These are phyloP conservation scores for Cavia aperea DNA, from an alignment of 2,113 vertebrate genomes.

Conservation along the genomic window DNA sequence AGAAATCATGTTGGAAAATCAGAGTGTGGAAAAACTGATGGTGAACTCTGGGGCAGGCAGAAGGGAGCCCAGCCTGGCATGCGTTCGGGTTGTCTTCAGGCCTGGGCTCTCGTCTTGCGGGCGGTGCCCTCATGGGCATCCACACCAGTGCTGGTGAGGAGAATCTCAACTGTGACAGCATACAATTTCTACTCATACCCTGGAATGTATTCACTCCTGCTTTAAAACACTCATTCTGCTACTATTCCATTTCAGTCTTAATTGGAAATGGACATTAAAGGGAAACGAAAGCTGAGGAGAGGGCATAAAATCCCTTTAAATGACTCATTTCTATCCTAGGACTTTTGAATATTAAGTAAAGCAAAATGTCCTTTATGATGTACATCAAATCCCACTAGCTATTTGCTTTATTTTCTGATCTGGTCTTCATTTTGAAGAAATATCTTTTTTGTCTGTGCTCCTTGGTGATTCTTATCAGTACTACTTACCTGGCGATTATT, in stretches of 20 bases:
- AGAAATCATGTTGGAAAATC: not conserved
- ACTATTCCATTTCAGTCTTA: not conserved
- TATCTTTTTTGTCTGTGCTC: not conserved
- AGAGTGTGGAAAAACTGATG: not conserved
- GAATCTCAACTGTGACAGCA: not conserved
- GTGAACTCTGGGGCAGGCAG: not conserved
- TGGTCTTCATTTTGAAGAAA: not conserved
- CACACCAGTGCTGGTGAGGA: not conserved
- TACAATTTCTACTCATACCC: not conserved
- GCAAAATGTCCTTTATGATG: not conserved
- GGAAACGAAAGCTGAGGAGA: not conserved
- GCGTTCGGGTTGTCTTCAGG: not conserved
- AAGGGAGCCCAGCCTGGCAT: not conserved
- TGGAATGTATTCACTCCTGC: too few species aligned
- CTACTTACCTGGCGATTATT: not conserved
- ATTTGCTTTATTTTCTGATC: not conserved
- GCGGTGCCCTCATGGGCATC: not conserved
- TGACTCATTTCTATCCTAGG: not conserved
- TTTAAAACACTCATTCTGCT: not conserved
- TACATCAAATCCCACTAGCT: not conserved
- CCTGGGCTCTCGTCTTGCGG: rapidly evolving
- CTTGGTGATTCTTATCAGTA: not conserved
- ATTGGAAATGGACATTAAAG: not conserved
- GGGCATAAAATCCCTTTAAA: not conserved
- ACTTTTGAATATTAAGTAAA: not conserved